A percentile compares a stretch with the other conserved stretches of the same genome.
phyloP scores from a whole-genome alignment of 1,140 invertebrate genomes.

The Charaxes varanes region DNA sequence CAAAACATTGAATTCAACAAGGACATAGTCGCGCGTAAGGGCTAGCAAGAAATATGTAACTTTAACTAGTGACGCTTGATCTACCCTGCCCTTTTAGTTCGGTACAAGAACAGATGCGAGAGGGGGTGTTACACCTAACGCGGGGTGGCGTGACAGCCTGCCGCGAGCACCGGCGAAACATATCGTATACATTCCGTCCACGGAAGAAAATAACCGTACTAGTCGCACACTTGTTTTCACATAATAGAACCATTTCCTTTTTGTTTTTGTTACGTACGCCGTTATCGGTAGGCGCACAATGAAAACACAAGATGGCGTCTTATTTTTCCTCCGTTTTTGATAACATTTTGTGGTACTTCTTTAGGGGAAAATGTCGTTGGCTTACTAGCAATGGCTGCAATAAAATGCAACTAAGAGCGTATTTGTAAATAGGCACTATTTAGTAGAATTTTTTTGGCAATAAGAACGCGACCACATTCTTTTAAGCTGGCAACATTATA shows the following conservation, averaged over 20 bases:
- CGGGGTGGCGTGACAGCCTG: slow-evolving; percentile 32
- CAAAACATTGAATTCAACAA: too few species aligned
- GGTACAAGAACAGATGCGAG: background rate
- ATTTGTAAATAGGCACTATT: too few species aligned
- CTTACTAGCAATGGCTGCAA: too few species aligned
- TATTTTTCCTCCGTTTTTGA: slow-evolving; percentile 34
- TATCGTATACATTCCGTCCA: slow-evolving; percentile 70
- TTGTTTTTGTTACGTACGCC: slow-evolving; percentile 67
- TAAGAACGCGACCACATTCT: too few species aligned
- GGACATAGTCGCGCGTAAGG: too few species aligned
- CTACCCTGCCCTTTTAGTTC: slow-evolving; percentile 11
- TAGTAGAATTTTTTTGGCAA: too few species aligned
- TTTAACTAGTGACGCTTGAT: slow-evolving; percentile 24
- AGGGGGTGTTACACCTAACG: slow-evolving; percentile 12
- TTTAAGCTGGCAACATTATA: too few species aligned
- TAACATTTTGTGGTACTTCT: slow-evolving; percentile 8
- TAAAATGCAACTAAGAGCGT: too few species aligned
- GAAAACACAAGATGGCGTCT: slow-evolving; percentile 66
- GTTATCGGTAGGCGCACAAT: slow-evolving; percentile 62
- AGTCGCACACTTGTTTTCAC: slow-evolving; percentile 68
- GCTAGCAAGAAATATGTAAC: slow-evolving; percentile 67
- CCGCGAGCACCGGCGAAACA: slow-evolving; percentile 44
- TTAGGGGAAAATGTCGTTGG: too few species aligned
- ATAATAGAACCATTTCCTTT: slow-evolving; percentile 73
- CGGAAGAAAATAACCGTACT: slow-evolving; percentile 66